Evolutionary conservation across 2,113 vertebrate genomes (phyloP).

Genomic region (Ammodytes marinus): DNA sequence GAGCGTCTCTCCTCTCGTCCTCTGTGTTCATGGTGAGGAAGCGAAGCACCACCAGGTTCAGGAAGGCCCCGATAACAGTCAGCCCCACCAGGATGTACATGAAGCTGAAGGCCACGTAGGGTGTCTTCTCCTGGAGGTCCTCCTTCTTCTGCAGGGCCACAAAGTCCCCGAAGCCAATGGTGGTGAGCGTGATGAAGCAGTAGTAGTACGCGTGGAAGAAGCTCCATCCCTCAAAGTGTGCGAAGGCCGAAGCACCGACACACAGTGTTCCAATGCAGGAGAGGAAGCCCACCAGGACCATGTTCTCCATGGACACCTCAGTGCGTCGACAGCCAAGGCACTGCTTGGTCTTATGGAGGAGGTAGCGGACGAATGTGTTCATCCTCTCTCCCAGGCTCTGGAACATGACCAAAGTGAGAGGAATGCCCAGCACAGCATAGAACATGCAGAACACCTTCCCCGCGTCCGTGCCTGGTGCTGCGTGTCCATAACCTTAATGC

Average conservation of each 20-base stretch:
- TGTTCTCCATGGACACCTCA: slow-evolving; percentile 95
- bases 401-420: slow-evolving; percentile 97
- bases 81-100: slow-evolving; percentile 97
- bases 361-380: slow-evolving; percentile 92
- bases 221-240: slow-evolving; percentile 96
- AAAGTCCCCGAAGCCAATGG: slow-evolving; percentile 97
- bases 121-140: slow-evolving; percentile 95
- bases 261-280: slow-evolving; percentile 94
- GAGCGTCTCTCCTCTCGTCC: slow-evolving; percentile 88
- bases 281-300: slow-evolving; percentile 95
- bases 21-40: slow-evolving; percentile 95
- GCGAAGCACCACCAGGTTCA: slow-evolving; percentile 95
- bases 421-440: slow-evolving; percentile 96
- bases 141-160: slow-evolving; percentile 96
- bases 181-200: slow-evolving; percentile 98
- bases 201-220: slow-evolving; percentile 99
- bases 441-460: slow-evolving; percentile 99
- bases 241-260: slow-evolving; percentile 92
- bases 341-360: slow-evolving; percentile 92
- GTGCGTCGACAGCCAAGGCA: slow-evolving; percentile 89
- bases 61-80: slow-evolving; percentile 96
- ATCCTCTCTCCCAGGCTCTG: slow-evolving; percentile 97
- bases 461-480: slow-evolving; percentile 93
- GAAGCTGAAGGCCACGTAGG: slow-evolving; percentile 97
- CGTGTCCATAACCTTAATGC: slow-evolving; percentile 92